Percentiles rank a stretch among this genome's conserved stretches.
phyloP scores from a whole-genome alignment of 2,113 vertebrate species.

The Dascyllus trimaculatus region DNA sequence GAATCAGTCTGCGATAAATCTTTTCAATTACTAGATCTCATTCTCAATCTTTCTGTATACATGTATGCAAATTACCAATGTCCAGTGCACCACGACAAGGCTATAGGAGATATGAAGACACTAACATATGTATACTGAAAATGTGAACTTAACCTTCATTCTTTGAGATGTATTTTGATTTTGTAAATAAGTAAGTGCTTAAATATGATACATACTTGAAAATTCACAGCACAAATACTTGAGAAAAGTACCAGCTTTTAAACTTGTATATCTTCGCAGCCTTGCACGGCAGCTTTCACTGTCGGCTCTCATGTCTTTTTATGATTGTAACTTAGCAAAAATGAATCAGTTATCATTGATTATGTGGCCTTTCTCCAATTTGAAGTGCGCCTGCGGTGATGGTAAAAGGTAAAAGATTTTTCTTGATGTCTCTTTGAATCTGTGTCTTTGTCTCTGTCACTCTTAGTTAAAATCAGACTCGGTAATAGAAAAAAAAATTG shows the following conservation, averaged over 20 bases:
- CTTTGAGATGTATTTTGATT: too few relatives aligned
- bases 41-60: background rate
- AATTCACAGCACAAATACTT: too few relatives aligned
- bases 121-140: background rate
- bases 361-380: constrained; percentile 26
- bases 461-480: background rate
- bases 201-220: too few relatives aligned
- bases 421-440: too few relatives aligned
- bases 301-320: constrained; percentile 12
- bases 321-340: constrained; percentile 26
- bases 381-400: constrained; percentile 27
- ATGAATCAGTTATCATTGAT: constrained; percentile 42
- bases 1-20: too few relatives aligned
- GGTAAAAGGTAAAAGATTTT: constrained; percentile 5
- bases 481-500: constrained; percentile 24
- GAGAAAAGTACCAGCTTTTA: background rate
- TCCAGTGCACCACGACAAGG: background rate
- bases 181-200: too few relatives aligned
- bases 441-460: background rate
- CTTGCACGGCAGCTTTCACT: too few relatives aligned
- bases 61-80: background rate
- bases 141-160: too few relatives aligned
- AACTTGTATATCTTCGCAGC: too few relatives aligned
- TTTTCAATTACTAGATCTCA: background rate
- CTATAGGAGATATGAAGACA: background rate